Evolutionary conservation across 2,113 vertebrate genomes (phyloP), one percentile per base, ranked within the genome.

Genomic region (Alaudala cheleensis): DNA sequence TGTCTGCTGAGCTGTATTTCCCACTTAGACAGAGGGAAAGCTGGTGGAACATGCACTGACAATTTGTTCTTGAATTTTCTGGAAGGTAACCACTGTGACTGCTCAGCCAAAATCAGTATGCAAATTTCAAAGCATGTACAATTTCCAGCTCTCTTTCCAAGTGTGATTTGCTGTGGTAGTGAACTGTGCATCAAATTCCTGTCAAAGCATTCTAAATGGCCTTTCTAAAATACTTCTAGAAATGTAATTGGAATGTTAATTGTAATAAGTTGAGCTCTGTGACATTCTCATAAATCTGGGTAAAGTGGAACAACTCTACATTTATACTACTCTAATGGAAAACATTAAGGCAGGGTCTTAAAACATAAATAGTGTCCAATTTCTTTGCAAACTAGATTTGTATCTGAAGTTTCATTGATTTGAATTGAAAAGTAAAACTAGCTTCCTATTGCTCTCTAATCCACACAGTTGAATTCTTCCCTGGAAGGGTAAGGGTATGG

Each of bases 181-280:
- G 26, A 93, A 69, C 23, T 62, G 34, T 81, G 49, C 37, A 74
- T 86, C 77, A 94, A 66, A 84, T 66, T 91, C 79, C 64, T 86
- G 84, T 95, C 69, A 96, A 89, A 87, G 25, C 23, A 50, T 92
- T 84, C 73, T 92, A 78, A 94, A 92, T 71, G 47, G 60, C 33
- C 34, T 87, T 93, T 74, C 64, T 86, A 58, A 94, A 94, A 83
- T 84, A 78, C 39, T 81, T 91, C 44, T 87, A 51, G 83, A 88
- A 86, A 73, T 78, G 33, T 91, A 92, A 94, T 91, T 89, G 69
- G 60, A 91, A 71, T 79, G 69, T 94, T 96, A 95, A 93, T 86
- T 95, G 89, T 58, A 81, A 62, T 80, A 92, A 62, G 58, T 66
- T 88, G 80, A 92, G 80, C 80, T 91, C 71, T 83, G 22, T 93